phyloP scores from a whole-genome alignment of 2,888 invertebrate species.

The Deilephila elpenor region DNA sequence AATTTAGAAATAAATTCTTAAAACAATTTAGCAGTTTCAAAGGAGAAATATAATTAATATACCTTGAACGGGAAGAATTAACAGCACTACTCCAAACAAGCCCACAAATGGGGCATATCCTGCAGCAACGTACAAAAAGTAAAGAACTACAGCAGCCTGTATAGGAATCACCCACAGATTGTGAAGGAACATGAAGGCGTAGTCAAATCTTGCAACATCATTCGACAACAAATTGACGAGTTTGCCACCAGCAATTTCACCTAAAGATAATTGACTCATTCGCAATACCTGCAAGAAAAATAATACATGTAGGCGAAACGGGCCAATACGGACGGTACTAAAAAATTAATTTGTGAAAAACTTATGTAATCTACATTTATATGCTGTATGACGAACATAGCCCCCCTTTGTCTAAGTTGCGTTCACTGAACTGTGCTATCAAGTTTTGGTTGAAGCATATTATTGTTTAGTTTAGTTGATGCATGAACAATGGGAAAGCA shows the following conservation, averaged over 20 bases:
- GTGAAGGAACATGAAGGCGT: conserved; percentile 88
- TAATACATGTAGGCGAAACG: too few relatives aligned
- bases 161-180: conserved; percentile 92
- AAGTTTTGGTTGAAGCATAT: too few relatives aligned
- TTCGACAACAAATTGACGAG: conserved; percentile 93
- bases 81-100: conserved; percentile 75
- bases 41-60: conserved; percentile 22
- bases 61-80: conserved; percentile 85
- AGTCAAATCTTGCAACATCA: conserved; percentile 92
- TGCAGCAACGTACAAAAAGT: conserved; percentile 65
- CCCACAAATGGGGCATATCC: conserved; percentile 75
- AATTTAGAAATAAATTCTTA: neutral
- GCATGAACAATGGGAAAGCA: too few relatives aligned
- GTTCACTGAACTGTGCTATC: too few relatives aligned
- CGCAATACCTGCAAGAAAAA: conserved; percentile 85
- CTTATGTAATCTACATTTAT: too few relatives aligned
- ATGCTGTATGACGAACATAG: too few relatives aligned
- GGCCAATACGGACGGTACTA: too few relatives aligned
- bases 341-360: too few relatives aligned
- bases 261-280: conserved; percentile 89
- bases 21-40: neutral
- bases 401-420: too few relatives aligned
- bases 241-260: conserved; percentile 89
- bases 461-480: too few relatives aligned
- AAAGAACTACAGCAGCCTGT: conserved; percentile 84